A percentile compares a stretch with the other conserved stretches of the same genome.
Conservation (phyloP, 1,140 invertebrate genomes). For the Triops longicaudatus region DNA sequence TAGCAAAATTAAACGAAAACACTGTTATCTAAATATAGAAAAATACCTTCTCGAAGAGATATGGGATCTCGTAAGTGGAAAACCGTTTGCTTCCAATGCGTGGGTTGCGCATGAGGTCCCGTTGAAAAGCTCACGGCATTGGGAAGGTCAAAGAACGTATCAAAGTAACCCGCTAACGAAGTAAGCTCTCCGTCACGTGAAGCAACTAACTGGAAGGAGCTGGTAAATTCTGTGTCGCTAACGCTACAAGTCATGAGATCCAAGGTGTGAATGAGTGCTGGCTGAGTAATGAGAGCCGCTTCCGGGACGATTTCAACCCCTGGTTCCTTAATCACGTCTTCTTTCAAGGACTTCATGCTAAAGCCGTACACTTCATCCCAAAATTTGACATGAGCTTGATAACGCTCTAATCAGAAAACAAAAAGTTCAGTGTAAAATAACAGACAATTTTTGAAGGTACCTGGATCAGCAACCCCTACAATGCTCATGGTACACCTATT, state of each 20-base stretch:
- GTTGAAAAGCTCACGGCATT: constrained; percentile 59
- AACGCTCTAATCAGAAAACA: constrained; percentile 47
- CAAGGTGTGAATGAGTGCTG: constrained; percentile 55
- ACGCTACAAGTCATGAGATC: constrained; percentile 73
- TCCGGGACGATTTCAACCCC: constrained; percentile 73
- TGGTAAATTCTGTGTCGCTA: constrained; percentile 69
- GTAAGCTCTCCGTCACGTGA: constrained; percentile 63
- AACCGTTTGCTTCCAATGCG: constrained; percentile 97
- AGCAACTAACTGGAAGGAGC: constrained; percentile 64
- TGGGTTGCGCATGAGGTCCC: constrained; percentile 60
- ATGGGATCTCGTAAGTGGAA: constrained; percentile 76
- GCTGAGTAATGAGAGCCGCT: constrained; percentile 65
- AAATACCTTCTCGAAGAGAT: constrained; percentile 57
- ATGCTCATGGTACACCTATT: constrained; percentile 83
- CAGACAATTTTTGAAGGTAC: constrained; percentile 42
- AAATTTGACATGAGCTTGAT: constrained; percentile 66
- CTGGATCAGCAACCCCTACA: constrained; percentile 76
- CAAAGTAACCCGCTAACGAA: constrained; percentile 87
- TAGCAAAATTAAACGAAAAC: background rate
- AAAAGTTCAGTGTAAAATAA: background rate
- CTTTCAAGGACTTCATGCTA: constrained; percentile 90
- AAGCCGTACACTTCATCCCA: constrained; percentile 97
- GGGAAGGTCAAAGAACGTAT: constrained; percentile 72
- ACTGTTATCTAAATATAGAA: too few species aligned
- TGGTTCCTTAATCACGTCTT: constrained; percentile 79